Percentiles rank a stretch among this genome's conserved stretches.
These are phyloP conservation scores for Drosophila neutralis DNA, from an alignment of 2,888 invertebrate genomes.

Conservation along the genomic window DNA sequence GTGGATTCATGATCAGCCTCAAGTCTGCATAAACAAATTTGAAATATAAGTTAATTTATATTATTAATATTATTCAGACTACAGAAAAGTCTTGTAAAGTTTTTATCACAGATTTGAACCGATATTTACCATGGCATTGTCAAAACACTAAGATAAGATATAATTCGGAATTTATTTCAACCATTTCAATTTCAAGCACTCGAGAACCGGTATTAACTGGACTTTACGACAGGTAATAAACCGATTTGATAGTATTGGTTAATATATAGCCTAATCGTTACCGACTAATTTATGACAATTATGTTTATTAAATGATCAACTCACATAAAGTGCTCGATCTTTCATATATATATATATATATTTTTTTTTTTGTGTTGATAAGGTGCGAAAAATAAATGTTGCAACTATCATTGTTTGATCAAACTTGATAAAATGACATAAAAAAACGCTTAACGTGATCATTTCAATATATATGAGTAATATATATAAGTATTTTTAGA, in stretches of 20 bases:
- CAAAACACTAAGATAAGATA: not conserved
- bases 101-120: not conserved
- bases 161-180: not conserved
- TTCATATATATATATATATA: not conserved
- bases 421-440: not conserved
- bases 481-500: not conserved
- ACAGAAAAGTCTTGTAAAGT: not conserved
- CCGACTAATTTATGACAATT: not conserved
- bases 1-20: not conserved
- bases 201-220: not conserved
- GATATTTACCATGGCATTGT: not conserved
- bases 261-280: not conserved
- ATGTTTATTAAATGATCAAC: not conserved
- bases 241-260: not conserved
- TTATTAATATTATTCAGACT: not conserved
- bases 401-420: conserved; percentile 12
- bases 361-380: conserved; percentile 1
- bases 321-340: not conserved
- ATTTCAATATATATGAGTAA: too few species aligned
- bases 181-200: not conserved
- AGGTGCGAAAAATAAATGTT: not conserved
- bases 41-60: not conserved
- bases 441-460: not conserved
- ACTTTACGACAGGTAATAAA: not conserved
- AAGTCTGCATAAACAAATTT: not conserved